These are phyloP conservation scores for Plusia festucae DNA, from an alignment of 2,888 invertebrate genomes.

Conservation along the genomic window DNA sequence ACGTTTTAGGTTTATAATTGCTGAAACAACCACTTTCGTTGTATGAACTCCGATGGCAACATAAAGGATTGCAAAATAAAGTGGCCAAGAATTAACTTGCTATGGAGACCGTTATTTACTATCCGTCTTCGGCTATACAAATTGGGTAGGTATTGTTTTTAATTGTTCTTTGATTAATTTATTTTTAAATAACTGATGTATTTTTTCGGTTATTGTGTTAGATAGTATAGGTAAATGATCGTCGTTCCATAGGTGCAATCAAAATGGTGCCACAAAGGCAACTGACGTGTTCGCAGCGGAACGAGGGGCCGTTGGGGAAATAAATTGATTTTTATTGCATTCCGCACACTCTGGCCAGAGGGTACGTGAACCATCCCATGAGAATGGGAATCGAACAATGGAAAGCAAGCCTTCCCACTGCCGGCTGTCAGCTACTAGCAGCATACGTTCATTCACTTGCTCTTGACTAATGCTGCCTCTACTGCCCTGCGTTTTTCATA, in stretches of 20 bases:
- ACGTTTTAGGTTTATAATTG: background rate
- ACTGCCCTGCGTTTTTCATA: background rate
- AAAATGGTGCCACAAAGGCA: conserved; percentile 5
- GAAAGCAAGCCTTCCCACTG: background rate
- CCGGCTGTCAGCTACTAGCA: background rate
- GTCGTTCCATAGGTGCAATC: background rate
- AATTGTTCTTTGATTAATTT: background rate
- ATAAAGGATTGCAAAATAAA: conserved; percentile 7
- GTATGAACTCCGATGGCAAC: conserved; percentile 1
- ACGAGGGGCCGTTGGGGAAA: background rate
- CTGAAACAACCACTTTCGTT: background rate
- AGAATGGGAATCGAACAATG: conserved; percentile 5
- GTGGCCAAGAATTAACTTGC: conserved; percentile 6
- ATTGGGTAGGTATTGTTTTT: background rate
- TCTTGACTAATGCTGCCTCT: background rate
- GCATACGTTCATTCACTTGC: background rate
- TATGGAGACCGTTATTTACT: conserved; percentile 8
- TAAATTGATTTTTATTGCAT: conserved; percentile 10
- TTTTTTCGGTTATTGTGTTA: no score
- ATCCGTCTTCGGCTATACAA: conserved; percentile 6
- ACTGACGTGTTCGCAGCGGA: conserved; percentile 7
- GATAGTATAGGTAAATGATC: background rate
- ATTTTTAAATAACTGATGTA: background rate
- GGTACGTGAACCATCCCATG: conserved; percentile 7
- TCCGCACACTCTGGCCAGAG: background rate